Evolutionary conservation across 2,888 invertebrate species (phyloP).

Genomic region (Tipula lateralis): DNA sequence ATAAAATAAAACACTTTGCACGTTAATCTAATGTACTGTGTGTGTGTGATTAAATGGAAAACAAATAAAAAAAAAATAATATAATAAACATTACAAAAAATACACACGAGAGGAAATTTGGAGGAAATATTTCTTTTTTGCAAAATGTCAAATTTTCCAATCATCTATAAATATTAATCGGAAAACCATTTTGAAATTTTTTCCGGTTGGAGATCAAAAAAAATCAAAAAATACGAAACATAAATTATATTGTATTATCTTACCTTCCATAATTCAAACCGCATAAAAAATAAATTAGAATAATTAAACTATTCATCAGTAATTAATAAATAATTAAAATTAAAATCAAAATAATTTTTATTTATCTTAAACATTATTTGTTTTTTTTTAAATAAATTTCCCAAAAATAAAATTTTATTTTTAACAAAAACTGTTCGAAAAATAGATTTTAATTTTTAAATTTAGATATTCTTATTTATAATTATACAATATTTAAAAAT

Average conservation of each 20-base stretch:
- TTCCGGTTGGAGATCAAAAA: neutral
- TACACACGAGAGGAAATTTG: neutral
- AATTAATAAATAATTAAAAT: neutral
- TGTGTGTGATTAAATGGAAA: neutral
- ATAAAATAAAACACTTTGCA: constrained; percentile 1
- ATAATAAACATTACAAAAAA: neutral
- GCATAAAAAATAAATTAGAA: neutral
- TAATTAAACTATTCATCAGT: neutral
- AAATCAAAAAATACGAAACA: neutral
- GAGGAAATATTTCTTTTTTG: neutral
- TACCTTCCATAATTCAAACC: neutral
- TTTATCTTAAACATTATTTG: constrained; percentile 21
- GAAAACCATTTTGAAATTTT: neutral
- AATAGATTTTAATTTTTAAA: neutral
- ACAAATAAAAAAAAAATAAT: neutral
- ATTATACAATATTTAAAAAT: constrained; percentile 19
- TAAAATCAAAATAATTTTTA: constrained; percentile 6
- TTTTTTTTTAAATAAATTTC: constrained; percentile 12
- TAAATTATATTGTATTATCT: neutral
- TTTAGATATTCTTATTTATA: constrained; percentile 11
- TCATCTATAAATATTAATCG: neutral
- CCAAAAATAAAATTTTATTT: constrained; percentile 13
- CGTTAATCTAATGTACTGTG: constrained; percentile 19
- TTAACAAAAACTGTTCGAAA: neutral
- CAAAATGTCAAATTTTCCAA: constrained; percentile 9